Base-by-base conservation (phyloP, 1,140 invertebrate species). In the Phenacoccus solenopsis region DNA sequence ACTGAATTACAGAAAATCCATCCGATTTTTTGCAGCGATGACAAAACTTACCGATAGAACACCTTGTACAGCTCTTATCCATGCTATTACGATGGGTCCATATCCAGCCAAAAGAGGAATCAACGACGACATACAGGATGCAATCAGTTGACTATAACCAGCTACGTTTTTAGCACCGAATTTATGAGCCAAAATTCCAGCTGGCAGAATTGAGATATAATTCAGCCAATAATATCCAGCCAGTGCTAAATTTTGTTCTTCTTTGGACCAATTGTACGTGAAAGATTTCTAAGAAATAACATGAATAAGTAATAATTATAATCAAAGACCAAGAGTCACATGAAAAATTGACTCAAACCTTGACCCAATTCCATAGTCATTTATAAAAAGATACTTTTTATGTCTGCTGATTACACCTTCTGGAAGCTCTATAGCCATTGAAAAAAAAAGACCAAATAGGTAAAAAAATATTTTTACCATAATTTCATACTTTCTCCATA, bases 111-210 rank as follows among this genome's bases (percentile, higher is more conserved):
- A 82, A 2, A 83, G 70, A 0, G 90, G 90, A 38, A 90, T 87
- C 0, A 87, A 70, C 24, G 91, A 83, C 38, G 88, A 89, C 3
- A 90, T 79, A 16, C 90, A 68, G 1, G 85, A 84, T 0, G 87
- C 86, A 0, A 85, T 75, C 7, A 88, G 79, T 78, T 93, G 88
- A 0, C 85, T 82, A 16, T 83, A 73, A 0, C 88, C 88, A 67
- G 90, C 89, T 0, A 91, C 80, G 22, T 83, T 75, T 77, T 91
- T 90, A 0, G 87, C 87, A 0, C 88, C 88, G 73, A 86, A 88
- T 73, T 82, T 84, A 69, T 85, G 81, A 0, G 88, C 87, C 20
- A 90, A 72, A 27, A 88, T 77, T 9, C 89, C 89, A 5, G 88
- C 90, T 0, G 89, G 89, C 9, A 93, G 10, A 25, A 64, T 64